Evolutionary conservation across 2,113 vertebrate genomes (phyloP).

Genomic region (Pygoscelis antarcticus): DNA sequence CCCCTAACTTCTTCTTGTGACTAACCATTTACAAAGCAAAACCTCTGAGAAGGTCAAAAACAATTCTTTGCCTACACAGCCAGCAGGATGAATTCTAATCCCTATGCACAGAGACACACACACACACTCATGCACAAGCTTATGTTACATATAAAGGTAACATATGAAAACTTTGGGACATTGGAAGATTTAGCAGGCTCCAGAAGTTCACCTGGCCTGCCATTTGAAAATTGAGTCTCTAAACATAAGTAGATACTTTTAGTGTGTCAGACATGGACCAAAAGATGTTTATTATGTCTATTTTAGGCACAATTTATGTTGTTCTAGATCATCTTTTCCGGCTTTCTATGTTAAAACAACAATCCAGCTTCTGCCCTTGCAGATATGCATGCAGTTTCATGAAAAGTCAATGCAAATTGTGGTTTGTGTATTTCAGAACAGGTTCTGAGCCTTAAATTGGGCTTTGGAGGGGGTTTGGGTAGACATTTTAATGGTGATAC

Average conservation of each 20-base stretch:
- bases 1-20: neutral
- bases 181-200: neutral
- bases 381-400: neutral
- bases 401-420: neutral
- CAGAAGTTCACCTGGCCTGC: neutral
- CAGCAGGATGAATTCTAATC: neutral
- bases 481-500: neutral
- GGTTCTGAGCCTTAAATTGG: neutral
- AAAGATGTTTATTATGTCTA: neutral
- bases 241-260: neutral
- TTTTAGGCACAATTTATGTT: neutral
- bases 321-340: neutral
- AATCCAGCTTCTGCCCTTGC: neutral
- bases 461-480: neutral
- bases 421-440: neutral
- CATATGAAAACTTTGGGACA: neutral
- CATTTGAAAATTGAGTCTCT: neutral
- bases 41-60: neutral
- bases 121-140: neutral
- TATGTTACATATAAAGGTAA: rapidly evolving
- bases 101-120: rapidly evolving
- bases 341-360: neutral
- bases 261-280: neutral
- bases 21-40: neutral
- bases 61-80: neutral